Base-by-base conservation (phyloP, 2,113 vertebrate genomes). In the Myotis yumanensis region DNA sequence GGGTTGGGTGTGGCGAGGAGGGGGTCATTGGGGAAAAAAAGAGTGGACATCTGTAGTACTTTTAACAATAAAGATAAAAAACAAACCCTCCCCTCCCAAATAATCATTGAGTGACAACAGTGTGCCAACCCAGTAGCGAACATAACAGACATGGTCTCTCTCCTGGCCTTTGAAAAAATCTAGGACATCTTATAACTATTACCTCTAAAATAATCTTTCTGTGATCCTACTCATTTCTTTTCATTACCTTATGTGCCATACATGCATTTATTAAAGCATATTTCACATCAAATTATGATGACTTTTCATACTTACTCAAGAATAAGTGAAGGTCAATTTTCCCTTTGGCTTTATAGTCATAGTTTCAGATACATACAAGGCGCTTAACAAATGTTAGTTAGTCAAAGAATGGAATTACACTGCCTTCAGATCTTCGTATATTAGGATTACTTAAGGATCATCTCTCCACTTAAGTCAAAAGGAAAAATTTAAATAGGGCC, bases 241-340 rank as follows among this genome's bases (percentile, higher is more conserved):
- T 73, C 59, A 59, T 93, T 40, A 84, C 12, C 0, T 3, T 73
- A 40, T 84, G 86, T 73, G 35, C 40, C 48, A 84, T 25, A 28
- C 52, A 30, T 75, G 54, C 57, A 32, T 51, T 79, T 86, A 94
- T 66, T 43, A 79, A 93, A 92, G 30, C 12, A 73, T 72, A 57
- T 86, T 73, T 92, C 52, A 77, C 1, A 77, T 59, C 12, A 43
- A 1, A n/a, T 40, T 93, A 23, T 93, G 48, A 57, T 84, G 89
- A 76, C 54, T 91, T 93, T 93, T 79, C 17, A 51, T 54, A 81
- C 22, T 66, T 86, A 62, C 25, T 75, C 20, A 72, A 80, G 12
- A 69, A 16, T 76, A 54, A 83, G 16, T n/a, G 83, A 80, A 69
- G 14, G 23, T 83, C 92, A 89, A 22, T 77, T 93, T 91, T 91